Conservation (phyloP, 1,140 invertebrate species). For the Solen grandis region DNA sequence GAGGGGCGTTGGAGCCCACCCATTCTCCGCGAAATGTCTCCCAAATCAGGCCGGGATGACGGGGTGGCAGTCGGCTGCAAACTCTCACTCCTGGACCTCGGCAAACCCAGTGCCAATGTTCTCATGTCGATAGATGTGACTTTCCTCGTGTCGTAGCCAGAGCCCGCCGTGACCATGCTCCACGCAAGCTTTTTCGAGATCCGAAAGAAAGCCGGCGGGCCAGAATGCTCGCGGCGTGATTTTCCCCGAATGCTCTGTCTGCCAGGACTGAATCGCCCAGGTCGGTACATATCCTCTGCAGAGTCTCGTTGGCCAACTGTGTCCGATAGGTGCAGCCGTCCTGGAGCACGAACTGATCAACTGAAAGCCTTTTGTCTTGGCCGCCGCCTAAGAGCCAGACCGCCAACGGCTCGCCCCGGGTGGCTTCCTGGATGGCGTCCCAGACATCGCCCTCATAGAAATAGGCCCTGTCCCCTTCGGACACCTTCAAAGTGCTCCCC, state of each 20-base stretch:
- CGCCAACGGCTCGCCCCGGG: constrained; percentile 2
- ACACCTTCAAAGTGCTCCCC: constrained; percentile 21
- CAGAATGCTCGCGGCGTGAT: constrained; percentile 31
- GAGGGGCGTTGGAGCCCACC: constrained; percentile 24
- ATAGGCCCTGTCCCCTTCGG: not conserved
- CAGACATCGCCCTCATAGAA: constrained; percentile 38
- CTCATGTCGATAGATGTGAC: constrained; percentile 50
- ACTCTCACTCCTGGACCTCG: not conserved
- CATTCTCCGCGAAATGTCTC: constrained; percentile 46
- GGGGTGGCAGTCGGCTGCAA: constrained; percentile 4
- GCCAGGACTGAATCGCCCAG: not conserved
- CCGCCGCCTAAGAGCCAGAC: constrained; percentile 32
- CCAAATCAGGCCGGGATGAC: constrained; percentile 49
- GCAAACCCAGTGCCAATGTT: constrained; percentile 16
- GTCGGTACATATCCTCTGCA: not conserved
- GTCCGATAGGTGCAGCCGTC: constrained; percentile 44
- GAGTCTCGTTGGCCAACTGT: constrained; percentile 1
- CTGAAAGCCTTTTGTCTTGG: not conserved
- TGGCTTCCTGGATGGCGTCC: constrained; percentile 23
- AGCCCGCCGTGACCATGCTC: constrained; percentile 41
- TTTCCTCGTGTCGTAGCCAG: constrained; percentile 40
- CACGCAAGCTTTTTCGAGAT: constrained; percentile 46
- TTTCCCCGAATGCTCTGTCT: constrained; percentile 23
- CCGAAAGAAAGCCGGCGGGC: constrained; percentile 29
- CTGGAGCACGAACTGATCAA: constrained; percentile 52